A percentile compares a stretch with the other conserved stretches of the same genome.
These are phyloP conservation scores for Calcarius lapponicus DNA, from an alignment of 2,797 vertebrate genomes.

Conservation along the genomic window DNA sequence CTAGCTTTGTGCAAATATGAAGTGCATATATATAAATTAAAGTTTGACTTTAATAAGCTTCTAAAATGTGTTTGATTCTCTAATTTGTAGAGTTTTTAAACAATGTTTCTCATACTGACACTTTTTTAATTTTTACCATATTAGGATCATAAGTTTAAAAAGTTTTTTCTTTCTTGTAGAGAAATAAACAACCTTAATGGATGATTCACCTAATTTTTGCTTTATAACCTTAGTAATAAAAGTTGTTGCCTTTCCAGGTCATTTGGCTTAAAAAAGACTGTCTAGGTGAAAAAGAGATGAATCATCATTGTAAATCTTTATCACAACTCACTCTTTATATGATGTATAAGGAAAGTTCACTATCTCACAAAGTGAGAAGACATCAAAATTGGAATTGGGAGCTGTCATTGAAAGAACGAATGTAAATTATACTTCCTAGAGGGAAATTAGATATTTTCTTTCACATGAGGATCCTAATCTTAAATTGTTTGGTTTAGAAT, in stretches of 20 bases:
- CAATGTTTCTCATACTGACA: neutral
- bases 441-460: neutral
- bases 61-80: neutral
- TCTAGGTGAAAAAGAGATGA: neutral
- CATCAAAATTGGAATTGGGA: neutral
- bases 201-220: neutral
- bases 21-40: neutral
- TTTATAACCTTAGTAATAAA: neutral
- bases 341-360: neutral
- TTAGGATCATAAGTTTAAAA: neutral
- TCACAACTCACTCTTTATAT: neutral
- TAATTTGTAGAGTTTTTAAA: neutral
- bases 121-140: neutral
- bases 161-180: neutral
- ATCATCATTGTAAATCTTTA: neutral
- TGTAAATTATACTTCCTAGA: neutral
- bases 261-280: neutral
- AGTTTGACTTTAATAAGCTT: neutral
- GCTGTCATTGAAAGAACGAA: neutral
- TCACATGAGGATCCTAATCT: neutral
- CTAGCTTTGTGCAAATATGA: neutral
- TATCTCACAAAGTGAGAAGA: neutral
- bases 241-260: neutral
- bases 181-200: neutral
- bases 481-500: neutral